These are phyloP conservation scores for Eulemur rufifrons DNA, from an alignment of 2,113 vertebrate genomes.

Conservation along the genomic window DNA sequence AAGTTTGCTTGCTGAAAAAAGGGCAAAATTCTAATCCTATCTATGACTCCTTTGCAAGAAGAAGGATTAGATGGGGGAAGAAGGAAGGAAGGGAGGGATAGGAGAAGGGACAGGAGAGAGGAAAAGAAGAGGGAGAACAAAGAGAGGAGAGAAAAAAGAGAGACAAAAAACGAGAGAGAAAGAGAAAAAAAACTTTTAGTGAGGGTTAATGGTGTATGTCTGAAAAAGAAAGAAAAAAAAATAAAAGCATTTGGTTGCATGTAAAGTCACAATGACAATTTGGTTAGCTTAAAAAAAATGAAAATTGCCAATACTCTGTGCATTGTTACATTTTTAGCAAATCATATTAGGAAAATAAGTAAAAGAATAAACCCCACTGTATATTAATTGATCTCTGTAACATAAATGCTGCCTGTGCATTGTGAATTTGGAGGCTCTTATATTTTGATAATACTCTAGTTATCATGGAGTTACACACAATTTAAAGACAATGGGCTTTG, in stretches of 20 bases:
- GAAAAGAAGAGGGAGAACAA: too few species aligned
- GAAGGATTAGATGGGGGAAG: not conserved
- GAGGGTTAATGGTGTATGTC: not conserved
- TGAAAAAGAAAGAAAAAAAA: not conserved
- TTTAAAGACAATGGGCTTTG: not conserved
- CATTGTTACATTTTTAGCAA: not conserved
- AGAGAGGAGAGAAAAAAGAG: not conserved
- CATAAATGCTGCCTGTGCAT: not conserved
- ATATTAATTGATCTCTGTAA: not conserved
- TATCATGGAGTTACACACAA: not conserved
- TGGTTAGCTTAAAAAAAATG: not conserved
- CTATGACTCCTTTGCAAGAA: not conserved
- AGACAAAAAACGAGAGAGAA: not conserved
- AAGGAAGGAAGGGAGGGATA: not conserved
- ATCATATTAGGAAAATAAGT: not conserved
- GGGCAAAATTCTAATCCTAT: not conserved
- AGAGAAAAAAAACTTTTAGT: not conserved
- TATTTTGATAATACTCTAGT: not conserved
- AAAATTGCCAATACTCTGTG: not conserved
- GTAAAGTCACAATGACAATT: not conserved
- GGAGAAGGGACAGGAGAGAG: too few species aligned
- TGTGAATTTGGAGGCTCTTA: not conserved
- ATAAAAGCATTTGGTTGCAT: not conserved
- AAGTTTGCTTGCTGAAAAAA: not conserved
- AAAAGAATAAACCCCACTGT: not conserved